Percentiles rank a stretch among this genome's conserved stretches.
These are phyloP conservation scores for Heteronetta atricapilla DNA, from an alignment of 2,113 vertebrate genomes.

Conservation along the genomic window DNA sequence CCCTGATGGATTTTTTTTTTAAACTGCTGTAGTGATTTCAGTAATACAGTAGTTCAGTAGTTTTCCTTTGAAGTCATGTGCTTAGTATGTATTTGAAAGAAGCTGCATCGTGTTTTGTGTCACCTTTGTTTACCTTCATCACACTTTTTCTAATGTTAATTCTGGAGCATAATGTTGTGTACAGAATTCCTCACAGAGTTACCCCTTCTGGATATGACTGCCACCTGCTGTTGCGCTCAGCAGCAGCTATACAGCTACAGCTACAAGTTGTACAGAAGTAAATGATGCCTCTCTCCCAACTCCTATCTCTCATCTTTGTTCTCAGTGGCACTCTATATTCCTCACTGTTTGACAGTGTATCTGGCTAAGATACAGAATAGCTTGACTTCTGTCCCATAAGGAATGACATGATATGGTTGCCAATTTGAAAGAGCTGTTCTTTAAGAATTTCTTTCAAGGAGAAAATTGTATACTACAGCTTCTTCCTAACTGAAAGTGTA, in stretches of 20 bases:
- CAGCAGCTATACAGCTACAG: not conserved
- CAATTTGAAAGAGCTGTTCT: slow-evolving; percentile 50
- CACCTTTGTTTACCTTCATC: not conserved
- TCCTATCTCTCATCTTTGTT: slow-evolving; percentile 16
- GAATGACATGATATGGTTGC: slow-evolving; percentile 11
- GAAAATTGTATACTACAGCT: slow-evolving; percentile 26
- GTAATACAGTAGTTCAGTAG: not conserved
- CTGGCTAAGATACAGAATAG: not conserved
- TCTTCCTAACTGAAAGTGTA: not conserved
- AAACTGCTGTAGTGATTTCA: not conserved
- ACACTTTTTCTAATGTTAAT: not conserved
- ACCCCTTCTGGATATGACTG: not conserved
- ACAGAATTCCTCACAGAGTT: not conserved
- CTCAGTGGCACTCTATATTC: not conserved
- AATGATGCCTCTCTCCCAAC: not conserved
- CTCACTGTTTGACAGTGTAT: not conserved
- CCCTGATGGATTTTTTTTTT: not conserved
- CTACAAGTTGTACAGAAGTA: not conserved
- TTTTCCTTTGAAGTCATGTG: not conserved
- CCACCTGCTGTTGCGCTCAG: not conserved
- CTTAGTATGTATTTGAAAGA: fast-evolving
- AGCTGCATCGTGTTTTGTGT: not conserved
- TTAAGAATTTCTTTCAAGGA: slow-evolving; percentile 53
- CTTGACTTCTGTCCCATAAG: not conserved
- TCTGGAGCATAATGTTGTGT: not conserved